These are phyloP conservation scores for Drosophila nebulosa DNA, from an alignment of 1,140 invertebrate genomes.

Conservation along the genomic window DNA sequence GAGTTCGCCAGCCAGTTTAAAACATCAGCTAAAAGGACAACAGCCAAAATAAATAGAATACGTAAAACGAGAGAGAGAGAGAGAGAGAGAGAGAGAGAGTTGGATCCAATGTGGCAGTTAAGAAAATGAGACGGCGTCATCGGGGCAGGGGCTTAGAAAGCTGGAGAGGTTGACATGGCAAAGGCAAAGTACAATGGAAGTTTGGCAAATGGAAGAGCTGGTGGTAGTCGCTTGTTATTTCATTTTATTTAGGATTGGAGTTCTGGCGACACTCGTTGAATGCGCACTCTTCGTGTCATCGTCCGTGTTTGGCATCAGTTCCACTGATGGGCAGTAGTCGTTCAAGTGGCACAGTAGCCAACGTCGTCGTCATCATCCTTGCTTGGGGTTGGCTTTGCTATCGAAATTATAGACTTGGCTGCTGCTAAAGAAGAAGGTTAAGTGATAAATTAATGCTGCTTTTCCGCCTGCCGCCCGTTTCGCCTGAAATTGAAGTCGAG, in stretches of 20 bases:
- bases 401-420: slow-evolving; percentile 77
- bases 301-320: slow-evolving; percentile 30
- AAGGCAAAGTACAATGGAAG: too few species aligned
- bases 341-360: slow-evolving; percentile 61
- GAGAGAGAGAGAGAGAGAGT: background rate
- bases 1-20: slow-evolving; percentile 47
- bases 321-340: slow-evolving; percentile 72
- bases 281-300: background rate
- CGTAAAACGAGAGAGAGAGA: background rate
- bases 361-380: slow-evolving; percentile 34
- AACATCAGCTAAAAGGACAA: slow-evolving; percentile 67
- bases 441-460: slow-evolving; percentile 73
- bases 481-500: slow-evolving; percentile 9
- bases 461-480: slow-evolving; percentile 19
- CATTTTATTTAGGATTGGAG: slow-evolving; percentile 53
- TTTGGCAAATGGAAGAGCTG: slow-evolving; percentile 39
- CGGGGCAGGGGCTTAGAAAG: too few species aligned
- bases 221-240: slow-evolving; percentile 60
- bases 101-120: slow-evolving; percentile 39
- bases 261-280: background rate
- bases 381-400: slow-evolving; percentile 33
- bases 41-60: slow-evolving; percentile 2
- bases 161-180: too few species aligned
- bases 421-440: slow-evolving; percentile 76
- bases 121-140: slow-evolving; percentile 54